Base-by-base conservation (phyloP, 2,113 vertebrate species). In the Larimichthys crocea region DNA sequence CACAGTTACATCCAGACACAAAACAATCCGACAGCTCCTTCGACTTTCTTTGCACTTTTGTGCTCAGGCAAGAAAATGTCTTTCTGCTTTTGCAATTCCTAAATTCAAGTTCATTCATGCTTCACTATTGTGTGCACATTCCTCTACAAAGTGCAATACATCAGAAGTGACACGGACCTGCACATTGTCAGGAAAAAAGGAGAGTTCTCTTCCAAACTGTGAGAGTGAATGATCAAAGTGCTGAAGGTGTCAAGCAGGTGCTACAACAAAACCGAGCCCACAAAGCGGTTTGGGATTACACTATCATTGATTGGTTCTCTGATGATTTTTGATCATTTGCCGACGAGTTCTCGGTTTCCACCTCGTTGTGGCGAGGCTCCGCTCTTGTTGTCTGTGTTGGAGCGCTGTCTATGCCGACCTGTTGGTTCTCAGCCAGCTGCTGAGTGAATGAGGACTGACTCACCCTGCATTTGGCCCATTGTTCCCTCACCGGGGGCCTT, bases 371-470 rank as follows among this genome's bases (percentile, higher is more conserved):
- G 16, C 11, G 20, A 72, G 67, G 22, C 55, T 60, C 61, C 67
- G 55, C 73, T 74, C 72, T 29, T 66, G 53, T 62, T 57, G 72
- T 69, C 46, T 20, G 3, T 68, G 71, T 76, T 40, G 44, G 78
- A 75, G 84, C 24, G 22, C 61, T 40, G 52, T 75, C 70, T 81
- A 24, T 56, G 78, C 55, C 65, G 87, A 85, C 84, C 86, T 82
- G 88, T 89, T 89, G 80, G 87, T 86, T 86, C 70, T 60, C 62
- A 44, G 87, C 88, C 92, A 93, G 90, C 87, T 92, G 89, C 87
- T 55, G 79, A 81, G 78, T 91, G 87, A 91, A 92, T 91, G 82
- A 83, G 55, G 29, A 74, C 76, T 63, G 68, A 77, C 87, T 91
- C 86, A 64, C 85, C 77, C 87, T 67, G 63, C 75, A 59, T 85